phyloP scores from a whole-genome alignment of 1,140 invertebrate species.

The Euura saliciscinereae region DNA sequence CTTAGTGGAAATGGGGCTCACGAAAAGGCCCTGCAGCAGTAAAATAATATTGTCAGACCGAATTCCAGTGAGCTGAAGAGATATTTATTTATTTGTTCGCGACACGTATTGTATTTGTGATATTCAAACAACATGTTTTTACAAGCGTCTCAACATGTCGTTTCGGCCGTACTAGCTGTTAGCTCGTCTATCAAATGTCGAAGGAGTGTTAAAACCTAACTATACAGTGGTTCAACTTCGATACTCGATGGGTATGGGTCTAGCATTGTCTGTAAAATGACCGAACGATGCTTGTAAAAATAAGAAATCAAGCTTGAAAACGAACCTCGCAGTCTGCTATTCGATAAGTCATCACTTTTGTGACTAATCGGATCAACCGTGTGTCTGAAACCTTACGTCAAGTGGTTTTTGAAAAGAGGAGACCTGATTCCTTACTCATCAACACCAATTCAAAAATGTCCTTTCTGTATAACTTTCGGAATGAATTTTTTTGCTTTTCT shows the following conservation, averaged over 20 bases:
- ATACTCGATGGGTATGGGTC: background rate
- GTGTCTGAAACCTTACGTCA: no score
- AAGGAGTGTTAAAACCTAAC: slow-evolving; percentile 10
- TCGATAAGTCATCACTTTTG: no score
- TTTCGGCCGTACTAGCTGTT: background rate
- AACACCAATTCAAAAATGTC: no score
- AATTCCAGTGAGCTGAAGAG: slow-evolving; percentile 25
- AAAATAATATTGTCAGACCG: slow-evolving; percentile 41
- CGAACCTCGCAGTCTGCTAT: no score
- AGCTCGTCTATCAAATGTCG: background rate
- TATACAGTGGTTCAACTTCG: background rate
- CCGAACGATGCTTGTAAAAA: no score
- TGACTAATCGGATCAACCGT: no score
- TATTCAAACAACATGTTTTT: slow-evolving; percentile 34
- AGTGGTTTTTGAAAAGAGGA: no score
- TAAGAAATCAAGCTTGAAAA: no score
- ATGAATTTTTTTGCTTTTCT: no score
- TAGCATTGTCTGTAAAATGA: no score
- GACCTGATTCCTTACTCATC: no score
- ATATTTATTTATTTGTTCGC: slow-evolving; percentile 33
- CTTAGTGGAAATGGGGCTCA: background rate
- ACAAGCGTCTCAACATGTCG: slow-evolving; percentile 30
- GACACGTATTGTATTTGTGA: slow-evolving; percentile 28
- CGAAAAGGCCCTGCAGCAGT: slow-evolving; percentile 13
- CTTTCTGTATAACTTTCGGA: no score